Conservation (phyloP, 2,797 vertebrate species). For the Uromys caudimaculatus region DNA sequence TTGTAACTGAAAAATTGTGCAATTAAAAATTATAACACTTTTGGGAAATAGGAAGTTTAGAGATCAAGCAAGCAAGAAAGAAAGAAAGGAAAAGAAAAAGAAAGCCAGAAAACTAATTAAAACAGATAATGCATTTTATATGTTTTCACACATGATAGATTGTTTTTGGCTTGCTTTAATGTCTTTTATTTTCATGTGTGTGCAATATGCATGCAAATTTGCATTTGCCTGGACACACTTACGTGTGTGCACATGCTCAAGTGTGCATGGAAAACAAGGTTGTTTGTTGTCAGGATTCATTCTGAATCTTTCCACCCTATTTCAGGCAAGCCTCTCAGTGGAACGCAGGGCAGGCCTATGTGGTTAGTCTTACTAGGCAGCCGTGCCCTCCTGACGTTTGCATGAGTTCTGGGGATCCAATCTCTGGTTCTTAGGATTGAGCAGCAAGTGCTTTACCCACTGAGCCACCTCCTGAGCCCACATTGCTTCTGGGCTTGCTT, state of each 20-base stretch:
- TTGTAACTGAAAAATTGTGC: background rate
- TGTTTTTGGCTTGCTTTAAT: background rate
- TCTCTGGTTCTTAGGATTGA: background rate
- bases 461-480: too few relatives aligned
- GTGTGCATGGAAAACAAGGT: background rate
- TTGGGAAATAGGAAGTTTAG: background rate
- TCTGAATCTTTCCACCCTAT: background rate
- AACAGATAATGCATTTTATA: background rate
- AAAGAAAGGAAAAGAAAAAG: background rate
- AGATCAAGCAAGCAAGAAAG: background rate
- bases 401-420: background rate
- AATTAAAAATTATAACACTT: constrained; percentile 4
- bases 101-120: background rate
- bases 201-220: background rate
- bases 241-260: background rate
- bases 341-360: background rate
- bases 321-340: background rate
- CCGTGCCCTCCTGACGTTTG: background rate
- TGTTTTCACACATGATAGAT: background rate
- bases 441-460: background rate
- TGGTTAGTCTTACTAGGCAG: background rate
- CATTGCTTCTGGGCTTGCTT: background rate
- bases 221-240: background rate
- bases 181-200: background rate
- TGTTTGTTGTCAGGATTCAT: background rate